Base-by-base conservation (phyloP, 2,888 invertebrate genomes). In the Hipparchia sbordonii region DNA sequence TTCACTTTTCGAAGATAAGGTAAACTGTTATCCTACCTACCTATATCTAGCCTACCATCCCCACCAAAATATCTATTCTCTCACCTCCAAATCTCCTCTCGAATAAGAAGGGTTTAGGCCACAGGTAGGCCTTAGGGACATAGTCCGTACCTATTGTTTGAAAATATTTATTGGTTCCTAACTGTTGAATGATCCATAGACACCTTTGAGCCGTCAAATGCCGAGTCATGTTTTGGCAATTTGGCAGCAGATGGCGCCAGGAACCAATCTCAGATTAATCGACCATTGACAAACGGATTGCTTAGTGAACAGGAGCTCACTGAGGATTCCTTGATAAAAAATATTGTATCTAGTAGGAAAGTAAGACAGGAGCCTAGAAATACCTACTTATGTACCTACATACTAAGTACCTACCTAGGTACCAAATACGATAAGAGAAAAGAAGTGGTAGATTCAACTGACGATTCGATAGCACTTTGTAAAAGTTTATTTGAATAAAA, bases 201-300 rank as follows among this genome's bases (percentile, higher is more conserved):
- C 56, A 3, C 10, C 45, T 57, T 45, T 33, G 39, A 39, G 9
- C 8, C 65, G 9, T 9, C 48, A 57, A 70, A 33, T 65, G 63
- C 59, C 72, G 74, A 78, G 77, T 84, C 83, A 84, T 74, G 72
- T 54, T 77, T 61, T 72, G 54, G 78, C 79, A 84, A 84, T 84
- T 82, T 82, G 78, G 77, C 78, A 77, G 73, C 84, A 83, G 81
- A 84, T 84, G 83, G 82, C 82, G 81, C 78, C 77, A 77, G 67
- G 73, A 67, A 51, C 72, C 74, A 68, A 71, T 71, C 70, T n/a
- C 62, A 63, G 68, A 76, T 73, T 71, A 73, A 69, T 73, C 75
- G 62, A 62, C 56, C 57, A 62, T 59, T 74, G 73, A 66, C 71
- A 71, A 69, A 23, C 13, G 2, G 39, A n/a, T 13, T 10, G 52